Evolutionary conservation across 1,140 invertebrate genomes (phyloP).

Genomic region (Acyrthosiphon pisum): DNA sequence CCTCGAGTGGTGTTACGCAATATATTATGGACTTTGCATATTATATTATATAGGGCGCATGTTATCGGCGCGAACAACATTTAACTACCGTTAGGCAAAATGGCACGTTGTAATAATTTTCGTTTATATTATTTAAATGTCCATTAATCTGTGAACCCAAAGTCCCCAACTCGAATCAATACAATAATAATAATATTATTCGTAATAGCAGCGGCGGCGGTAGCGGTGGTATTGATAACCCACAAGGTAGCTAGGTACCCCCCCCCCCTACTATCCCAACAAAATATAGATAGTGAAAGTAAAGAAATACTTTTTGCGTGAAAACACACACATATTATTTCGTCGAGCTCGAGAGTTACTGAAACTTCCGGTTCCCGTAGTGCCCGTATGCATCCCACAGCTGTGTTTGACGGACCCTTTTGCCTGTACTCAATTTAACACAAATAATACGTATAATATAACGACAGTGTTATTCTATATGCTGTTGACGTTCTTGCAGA

Average conservation of each 20-base stretch:
- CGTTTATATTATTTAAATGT: not conserved
- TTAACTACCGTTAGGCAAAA: not conserved
- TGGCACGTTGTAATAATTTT: not conserved
- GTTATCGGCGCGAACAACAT: not conserved
- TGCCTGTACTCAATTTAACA: too few species aligned
- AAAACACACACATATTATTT: too few species aligned
- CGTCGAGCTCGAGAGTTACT: too few species aligned
- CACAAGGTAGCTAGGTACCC: rapidly evolving
- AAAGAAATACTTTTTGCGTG: not conserved
- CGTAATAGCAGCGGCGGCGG: not conserved
- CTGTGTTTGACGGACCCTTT: too few species aligned
- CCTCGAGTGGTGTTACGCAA: not conserved
- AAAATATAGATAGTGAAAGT: not conserved
- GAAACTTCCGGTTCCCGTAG: too few species aligned
- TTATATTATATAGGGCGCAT: not conserved
- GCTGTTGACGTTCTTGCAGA: not conserved
- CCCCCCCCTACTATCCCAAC: too few species aligned
- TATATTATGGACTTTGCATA: slow-evolving; percentile 8
- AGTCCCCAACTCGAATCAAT: not conserved
- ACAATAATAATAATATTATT: not conserved
- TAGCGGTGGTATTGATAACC: not conserved
- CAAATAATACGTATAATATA: too few species aligned
- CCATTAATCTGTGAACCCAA: not conserved
- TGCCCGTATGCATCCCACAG: too few species aligned
- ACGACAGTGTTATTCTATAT: too few species aligned